These are phyloP conservation scores for Heliopora coerulea DNA, from an alignment of 92 coral and sea anemone genomes.

Conservation along the genomic window DNA sequence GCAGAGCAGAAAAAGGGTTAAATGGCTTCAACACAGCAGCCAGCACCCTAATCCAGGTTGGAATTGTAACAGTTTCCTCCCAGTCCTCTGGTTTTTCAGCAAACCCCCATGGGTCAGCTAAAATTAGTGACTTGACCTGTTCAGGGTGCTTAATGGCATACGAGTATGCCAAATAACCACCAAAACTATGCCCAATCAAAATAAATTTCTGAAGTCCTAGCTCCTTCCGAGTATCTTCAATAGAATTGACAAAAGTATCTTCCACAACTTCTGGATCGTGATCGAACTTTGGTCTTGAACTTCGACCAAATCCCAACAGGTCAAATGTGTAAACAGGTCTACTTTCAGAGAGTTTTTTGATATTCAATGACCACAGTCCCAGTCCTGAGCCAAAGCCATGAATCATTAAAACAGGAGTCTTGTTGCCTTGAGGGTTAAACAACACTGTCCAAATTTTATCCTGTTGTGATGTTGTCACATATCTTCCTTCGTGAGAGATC, in stretches of 20 bases:
- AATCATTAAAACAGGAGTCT: slow-evolving; percentile 77
- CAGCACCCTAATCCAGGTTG: slow-evolving; percentile 77
- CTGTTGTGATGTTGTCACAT: slow-evolving; percentile 58
- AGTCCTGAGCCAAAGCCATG: slow-evolving; percentile 98
- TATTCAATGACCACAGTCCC: slow-evolving; percentile 84
- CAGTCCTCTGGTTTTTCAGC: slow-evolving; percentile 80
- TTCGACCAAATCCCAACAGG: slow-evolving; percentile 89
- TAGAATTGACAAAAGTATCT: slow-evolving; percentile 72
- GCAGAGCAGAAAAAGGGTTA: slow-evolving; percentile 85
- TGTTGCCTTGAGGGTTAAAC: slow-evolving; percentile 69
- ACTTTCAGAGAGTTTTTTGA: slow-evolving; percentile 68
- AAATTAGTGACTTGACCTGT: slow-evolving; percentile 73
- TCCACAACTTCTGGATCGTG: slow-evolving; percentile 68
- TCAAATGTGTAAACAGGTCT: slow-evolving; percentile 84
- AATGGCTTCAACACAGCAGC: slow-evolving; percentile 70
- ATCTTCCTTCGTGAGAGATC: slow-evolving; percentile 61
- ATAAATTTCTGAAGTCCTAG: slow-evolving; percentile 84
- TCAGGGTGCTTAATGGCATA: slow-evolving; percentile 81
- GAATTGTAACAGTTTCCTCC: slow-evolving; percentile 60
- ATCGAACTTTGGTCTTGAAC: slow-evolving; percentile 86
- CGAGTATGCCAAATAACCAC: slow-evolving; percentile 83
- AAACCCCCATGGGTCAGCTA: slow-evolving; percentile 96
- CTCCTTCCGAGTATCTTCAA: slow-evolving; percentile 84
- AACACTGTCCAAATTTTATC: slow-evolving; percentile 82
- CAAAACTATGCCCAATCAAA: slow-evolving; percentile 91